A percentile compares a stretch with the other conserved stretches of the same genome.
These are phyloP conservation scores for Daboia siamensis DNA, from an alignment of 2,113 vertebrate genomes.

Conservation along the genomic window DNA sequence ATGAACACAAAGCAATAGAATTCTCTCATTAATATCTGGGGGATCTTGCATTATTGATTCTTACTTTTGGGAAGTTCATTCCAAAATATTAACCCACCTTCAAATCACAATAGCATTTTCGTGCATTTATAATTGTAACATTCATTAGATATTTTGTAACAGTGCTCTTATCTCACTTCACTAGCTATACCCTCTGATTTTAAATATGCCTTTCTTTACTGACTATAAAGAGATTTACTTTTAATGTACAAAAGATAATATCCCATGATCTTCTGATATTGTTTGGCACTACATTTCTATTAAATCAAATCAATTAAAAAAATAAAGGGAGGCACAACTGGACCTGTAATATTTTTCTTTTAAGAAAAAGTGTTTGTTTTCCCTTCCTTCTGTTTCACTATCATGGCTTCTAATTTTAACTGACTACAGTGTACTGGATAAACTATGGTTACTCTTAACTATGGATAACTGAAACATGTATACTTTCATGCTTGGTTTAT, in stretches of 20 bases:
- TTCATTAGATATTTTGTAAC: background rate
- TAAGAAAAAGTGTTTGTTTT: background rate
- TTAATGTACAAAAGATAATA: background rate
- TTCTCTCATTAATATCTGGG: background rate
- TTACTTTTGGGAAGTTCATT: background rate
- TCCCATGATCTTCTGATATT: background rate
- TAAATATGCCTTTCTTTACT: background rate
- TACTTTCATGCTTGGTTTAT: background rate
- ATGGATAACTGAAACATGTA: background rate
- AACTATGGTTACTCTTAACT: background rate
- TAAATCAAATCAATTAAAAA: background rate
- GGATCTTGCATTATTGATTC: background rate
- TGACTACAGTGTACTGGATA: background rate
- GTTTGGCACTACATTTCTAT: background rate
- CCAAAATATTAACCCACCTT: background rate
- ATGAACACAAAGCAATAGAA: background rate
- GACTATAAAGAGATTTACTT: background rate
- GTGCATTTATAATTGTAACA: background rate
- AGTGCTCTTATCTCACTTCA: background rate
- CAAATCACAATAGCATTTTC: background rate
- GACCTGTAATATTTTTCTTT: background rate
- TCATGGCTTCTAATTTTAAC: background rate
- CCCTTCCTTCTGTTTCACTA: background rate
- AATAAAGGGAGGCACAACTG: no score
- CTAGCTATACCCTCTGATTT: background rate